These are phyloP conservation scores for Coregonus clupeaformis DNA, from an alignment of 2,113 vertebrate species.

Conservation along the genomic window DNA sequence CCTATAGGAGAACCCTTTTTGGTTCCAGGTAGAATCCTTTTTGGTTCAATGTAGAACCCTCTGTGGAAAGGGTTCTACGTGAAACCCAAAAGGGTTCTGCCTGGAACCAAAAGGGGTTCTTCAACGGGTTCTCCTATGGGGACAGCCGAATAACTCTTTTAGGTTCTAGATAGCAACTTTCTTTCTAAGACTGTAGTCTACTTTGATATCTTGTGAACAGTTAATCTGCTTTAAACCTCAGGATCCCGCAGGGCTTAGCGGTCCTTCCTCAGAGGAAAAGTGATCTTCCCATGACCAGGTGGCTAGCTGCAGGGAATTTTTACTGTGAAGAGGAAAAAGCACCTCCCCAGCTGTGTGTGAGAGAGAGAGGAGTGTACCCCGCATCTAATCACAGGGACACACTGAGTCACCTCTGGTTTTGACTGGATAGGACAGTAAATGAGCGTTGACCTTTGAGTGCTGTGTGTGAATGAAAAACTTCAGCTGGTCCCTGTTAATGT, in stretches of 20 bases:
- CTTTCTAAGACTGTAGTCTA: not conserved
- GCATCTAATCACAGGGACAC: slow-evolving; percentile 12
- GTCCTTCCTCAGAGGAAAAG: slow-evolving; percentile 1
- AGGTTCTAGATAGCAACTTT: too few relatives aligned
- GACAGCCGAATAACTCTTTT: too few relatives aligned
- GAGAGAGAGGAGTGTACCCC: slow-evolving; percentile 3
- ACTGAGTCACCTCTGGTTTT: slow-evolving; percentile 18
- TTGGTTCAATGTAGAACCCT: not conserved
- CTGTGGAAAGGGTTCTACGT: not conserved
- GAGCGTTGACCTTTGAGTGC: slow-evolving; percentile 11
- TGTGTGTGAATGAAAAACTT: slow-evolving; percentile 9
- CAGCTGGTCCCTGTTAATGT: not conserved
- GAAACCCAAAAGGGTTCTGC: too few relatives aligned
- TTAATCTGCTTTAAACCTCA: not conserved
- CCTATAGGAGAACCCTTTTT: too few relatives aligned
- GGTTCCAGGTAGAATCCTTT: too few relatives aligned
- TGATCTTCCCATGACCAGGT: slow-evolving; percentile 48
- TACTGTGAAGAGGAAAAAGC: not conserved
- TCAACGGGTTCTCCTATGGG: too few relatives aligned
- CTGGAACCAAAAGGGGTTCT: too few relatives aligned
- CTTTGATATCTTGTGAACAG: not conserved
- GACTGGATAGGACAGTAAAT: not conserved
- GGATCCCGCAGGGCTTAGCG: not conserved
- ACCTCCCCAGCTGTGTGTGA: slow-evolving; percentile 2
- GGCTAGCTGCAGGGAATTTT: slow-evolving; percentile 35